phyloP scores from a whole-genome alignment of 92 coral and sea anemone genomes.

The Phenganax marumi region DNA sequence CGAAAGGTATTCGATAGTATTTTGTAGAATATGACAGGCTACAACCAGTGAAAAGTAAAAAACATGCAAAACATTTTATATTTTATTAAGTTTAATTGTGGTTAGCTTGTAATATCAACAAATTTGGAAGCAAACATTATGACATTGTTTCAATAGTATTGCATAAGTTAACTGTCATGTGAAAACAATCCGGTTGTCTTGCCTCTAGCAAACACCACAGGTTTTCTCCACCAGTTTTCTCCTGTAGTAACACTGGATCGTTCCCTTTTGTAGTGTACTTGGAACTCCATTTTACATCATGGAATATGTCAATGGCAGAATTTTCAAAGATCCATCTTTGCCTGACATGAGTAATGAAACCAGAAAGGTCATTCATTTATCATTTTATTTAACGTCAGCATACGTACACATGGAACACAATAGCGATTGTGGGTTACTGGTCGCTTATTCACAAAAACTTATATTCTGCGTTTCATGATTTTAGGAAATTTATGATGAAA shows the following conservation, averaged over 20 bases:
- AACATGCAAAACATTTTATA: too few species aligned
- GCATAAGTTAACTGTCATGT: too few species aligned
- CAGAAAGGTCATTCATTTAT: constrained; percentile 62
- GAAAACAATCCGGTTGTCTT: too few species aligned
- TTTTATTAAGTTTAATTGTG: too few species aligned
- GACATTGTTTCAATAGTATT: too few species aligned
- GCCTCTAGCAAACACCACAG: not conserved
- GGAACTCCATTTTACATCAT: constrained; percentile 95
- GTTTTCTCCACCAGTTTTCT: not conserved
- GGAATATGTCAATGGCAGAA: constrained; percentile 81
- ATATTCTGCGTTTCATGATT: not conserved
- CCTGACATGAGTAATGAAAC: constrained; percentile 76
- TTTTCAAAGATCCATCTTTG: constrained; percentile 83
- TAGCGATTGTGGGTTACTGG: too few species aligned
- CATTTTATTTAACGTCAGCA: not conserved
- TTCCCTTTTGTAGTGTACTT: constrained; percentile 52
- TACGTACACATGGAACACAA: too few species aligned
- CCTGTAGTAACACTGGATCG: not conserved
- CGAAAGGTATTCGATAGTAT: constrained; percentile 47
- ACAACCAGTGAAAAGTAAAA: too few species aligned
- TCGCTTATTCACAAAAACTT: not conserved
- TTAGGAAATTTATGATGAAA: constrained; percentile 88
- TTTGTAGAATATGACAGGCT: not conserved
- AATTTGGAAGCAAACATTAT: too few species aligned
- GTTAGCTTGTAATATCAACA: too few species aligned